A percentile compares a stretch with the other conserved stretches of the same genome.
Evolutionary conservation across 2,888 invertebrate species (phyloP).

Genomic region (Andrena chrysosceles): DNA sequence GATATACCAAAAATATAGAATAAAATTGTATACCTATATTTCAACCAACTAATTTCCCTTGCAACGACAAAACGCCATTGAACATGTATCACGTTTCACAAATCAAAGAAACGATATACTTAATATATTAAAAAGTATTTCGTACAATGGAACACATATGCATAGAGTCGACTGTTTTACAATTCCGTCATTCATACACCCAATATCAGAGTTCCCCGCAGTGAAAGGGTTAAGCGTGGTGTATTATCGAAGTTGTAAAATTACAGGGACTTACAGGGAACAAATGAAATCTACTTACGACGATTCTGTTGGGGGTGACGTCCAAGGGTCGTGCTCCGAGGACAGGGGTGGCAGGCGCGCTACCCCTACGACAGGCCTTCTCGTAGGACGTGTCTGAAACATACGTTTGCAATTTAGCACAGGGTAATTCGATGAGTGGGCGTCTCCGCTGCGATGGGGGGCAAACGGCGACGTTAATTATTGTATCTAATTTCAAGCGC

Average conservation of each 20-base stretch:
- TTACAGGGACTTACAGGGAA: slow-evolving; percentile 26
- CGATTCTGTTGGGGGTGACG: slow-evolving; percentile 92
- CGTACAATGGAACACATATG: background rate
- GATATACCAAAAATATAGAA: too few relatives aligned
- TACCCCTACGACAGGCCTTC: slow-evolving; percentile 94
- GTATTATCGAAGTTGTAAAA: slow-evolving; percentile 33
- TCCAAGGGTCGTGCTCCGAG: slow-evolving; percentile 89
- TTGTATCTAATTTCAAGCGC: slow-evolving; percentile 54
- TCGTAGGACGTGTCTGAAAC: slow-evolving; percentile 95
- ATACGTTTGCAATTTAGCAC: slow-evolving; percentile 65
- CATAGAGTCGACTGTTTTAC: background rate
- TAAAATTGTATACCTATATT: too few relatives aligned
- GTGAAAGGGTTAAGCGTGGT: background rate
- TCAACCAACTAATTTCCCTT: background rate
- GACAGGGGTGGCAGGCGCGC: slow-evolving; percentile 94
- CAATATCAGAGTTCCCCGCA: background rate
- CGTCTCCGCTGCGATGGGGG: slow-evolving; percentile 3
- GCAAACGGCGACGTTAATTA: slow-evolving; percentile 44
- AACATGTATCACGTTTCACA: background rate
- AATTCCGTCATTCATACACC: background rate
- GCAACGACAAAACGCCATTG: background rate
- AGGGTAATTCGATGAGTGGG: slow-evolving; percentile 28
- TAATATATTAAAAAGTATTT: background rate
- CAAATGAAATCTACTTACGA: slow-evolving; percentile 86
- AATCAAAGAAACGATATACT: background rate